These are phyloP conservation scores for Carcinoscorpius rotundicauda DNA, from an alignment of 1,140 invertebrate species.

Conservation along the genomic window DNA sequence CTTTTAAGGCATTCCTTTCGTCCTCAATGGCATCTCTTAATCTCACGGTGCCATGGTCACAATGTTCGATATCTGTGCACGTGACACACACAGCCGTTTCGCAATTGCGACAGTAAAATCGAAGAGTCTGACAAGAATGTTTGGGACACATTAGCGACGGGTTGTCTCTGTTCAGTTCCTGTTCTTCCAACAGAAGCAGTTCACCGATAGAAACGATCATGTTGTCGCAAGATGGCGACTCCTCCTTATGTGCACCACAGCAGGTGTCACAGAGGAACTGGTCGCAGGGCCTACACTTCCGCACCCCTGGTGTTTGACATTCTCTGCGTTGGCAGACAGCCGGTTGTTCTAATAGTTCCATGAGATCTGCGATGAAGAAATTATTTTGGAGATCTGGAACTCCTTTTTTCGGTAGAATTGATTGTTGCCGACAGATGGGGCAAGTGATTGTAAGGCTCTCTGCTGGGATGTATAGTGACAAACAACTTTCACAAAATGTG, in stretches of 20 bases:
- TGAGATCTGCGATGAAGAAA: constrained; percentile 37
- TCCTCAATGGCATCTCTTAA: constrained; percentile 37
- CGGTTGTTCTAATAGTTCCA: constrained; percentile 30
- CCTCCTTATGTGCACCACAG: constrained; percentile 3
- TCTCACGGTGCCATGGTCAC: constrained; percentile 33
- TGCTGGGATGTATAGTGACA: constrained; percentile 32
- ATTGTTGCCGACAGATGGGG: constrained; percentile 41
- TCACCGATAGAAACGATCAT: constrained; percentile 23
- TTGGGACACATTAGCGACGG: constrained; percentile 29
- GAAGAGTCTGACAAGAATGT: constrained; percentile 32
- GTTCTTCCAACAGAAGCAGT: constrained; percentile 17
- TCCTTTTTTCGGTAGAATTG: constrained; percentile 40
- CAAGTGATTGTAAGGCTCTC: constrained; percentile 40
- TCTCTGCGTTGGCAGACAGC: constrained; percentile 23
- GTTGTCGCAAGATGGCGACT: constrained; percentile 11
- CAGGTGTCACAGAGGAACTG: constrained; percentile 23
- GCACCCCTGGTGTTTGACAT: background rate
- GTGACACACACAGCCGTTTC: constrained; percentile 40
- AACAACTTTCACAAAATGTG: constrained; percentile 34
- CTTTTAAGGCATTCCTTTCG: constrained; percentile 26
- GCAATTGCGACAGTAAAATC: constrained; percentile 40
- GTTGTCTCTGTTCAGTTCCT: constrained; percentile 6
- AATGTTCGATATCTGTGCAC: constrained; percentile 40
- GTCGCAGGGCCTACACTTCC: constrained; percentile 20
- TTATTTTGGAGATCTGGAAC: constrained; percentile 38